Evolutionary conservation across 2,888 invertebrate genomes (phyloP), one percentile per base, ranked within the genome.

Genomic region (Cataglyphis rosenhaueri): DNA sequence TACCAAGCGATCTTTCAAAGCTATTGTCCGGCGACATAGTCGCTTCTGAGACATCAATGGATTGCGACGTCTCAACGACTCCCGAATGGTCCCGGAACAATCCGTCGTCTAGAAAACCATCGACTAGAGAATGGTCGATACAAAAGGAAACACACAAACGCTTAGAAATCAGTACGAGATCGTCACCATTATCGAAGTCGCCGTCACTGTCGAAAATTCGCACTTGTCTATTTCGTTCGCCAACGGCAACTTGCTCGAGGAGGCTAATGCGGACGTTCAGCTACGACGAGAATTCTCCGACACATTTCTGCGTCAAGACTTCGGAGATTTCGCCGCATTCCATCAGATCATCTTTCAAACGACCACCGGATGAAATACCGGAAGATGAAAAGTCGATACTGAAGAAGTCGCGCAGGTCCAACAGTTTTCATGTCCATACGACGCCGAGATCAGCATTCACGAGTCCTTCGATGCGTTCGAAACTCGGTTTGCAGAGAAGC

Each of bases 291-390:
- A 57, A 48, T 1, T 29, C 78, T 6, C 9, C 41, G 18, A 21
- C 35, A 12, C 25, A 9, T 8, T 65, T 55, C 10, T 55, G 38
- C 29, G 4, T 35, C 35, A 68, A 55, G 74, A 18, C 25, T 35
- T 21, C 70, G 15, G 35, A 90, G 10, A 44, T 15, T 81, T 83
- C 84, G 41, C 81, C 85, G 35, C 44, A 83, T 5, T 70, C 83
- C 1, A 62, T 75, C 1, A 88, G 85, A 29, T 88, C n/a, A n/a
- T 8, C 94, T 0, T 96, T 96, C 92, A 98, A 98, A 93, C 95
- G 98, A 59, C 95, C 96, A 0, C 61, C 59, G 9, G 71, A 71
- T 12, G 97, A 97, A 66, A 96, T 96, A 35, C 96, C 96, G 61
- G 94, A 95, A 62, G 95, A 95, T 74, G 94, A 94, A 52, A 96